Evolutionary conservation across 2,797 vertebrate genomes (phyloP), one percentile per base, ranked within the genome.

Genomic region (Tiaroga cobitis): DNA sequence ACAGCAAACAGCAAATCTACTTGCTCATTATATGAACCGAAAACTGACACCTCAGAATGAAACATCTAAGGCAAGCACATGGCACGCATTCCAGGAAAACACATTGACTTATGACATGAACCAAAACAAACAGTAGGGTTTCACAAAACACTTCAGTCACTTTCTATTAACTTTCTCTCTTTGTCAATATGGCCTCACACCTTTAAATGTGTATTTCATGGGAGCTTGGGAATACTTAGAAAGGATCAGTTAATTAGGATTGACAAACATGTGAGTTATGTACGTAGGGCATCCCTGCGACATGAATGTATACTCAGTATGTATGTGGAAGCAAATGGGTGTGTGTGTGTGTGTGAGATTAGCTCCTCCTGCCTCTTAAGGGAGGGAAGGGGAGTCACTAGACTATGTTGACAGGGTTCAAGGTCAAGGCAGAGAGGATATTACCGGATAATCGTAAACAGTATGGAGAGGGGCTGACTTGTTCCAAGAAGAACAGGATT

Each of bases 11-110:
- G 26, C 75, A 54, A 78, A 80, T 65, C 70, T 82, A 67, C 83
- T 61, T 37, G 80, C 90, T 78, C 82, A 88, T 86, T 86, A 85
- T 88, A 86, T 56, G 41, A 73, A 80, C 69, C 41, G 49, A 85
- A 87, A 84, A 85, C 46, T 29, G 61, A 80, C 74, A 85, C 59
- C 80, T 83, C 70, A 68, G 87, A 92, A 90, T 91, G 89, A 92
- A 89, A 85, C 65, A 16, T 91, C 88, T 88, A 90, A 87, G 89
- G 87, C 89, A 89, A 88, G 91, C 85, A 90, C 92, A 92, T 93
- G 91, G 89, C 91, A 92, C 49, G 90, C 93, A 94, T 95, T 93
- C 92, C 93, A 91, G 90, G 80, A 91, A 92, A 90, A 92, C 90
- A 91, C 90, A 91, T 90, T 41, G 77, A 63, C 63, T 69, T 77